Evolutionary conservation across 2,888 invertebrate species (phyloP).

Genomic region (Podabrus alpinus): DNA sequence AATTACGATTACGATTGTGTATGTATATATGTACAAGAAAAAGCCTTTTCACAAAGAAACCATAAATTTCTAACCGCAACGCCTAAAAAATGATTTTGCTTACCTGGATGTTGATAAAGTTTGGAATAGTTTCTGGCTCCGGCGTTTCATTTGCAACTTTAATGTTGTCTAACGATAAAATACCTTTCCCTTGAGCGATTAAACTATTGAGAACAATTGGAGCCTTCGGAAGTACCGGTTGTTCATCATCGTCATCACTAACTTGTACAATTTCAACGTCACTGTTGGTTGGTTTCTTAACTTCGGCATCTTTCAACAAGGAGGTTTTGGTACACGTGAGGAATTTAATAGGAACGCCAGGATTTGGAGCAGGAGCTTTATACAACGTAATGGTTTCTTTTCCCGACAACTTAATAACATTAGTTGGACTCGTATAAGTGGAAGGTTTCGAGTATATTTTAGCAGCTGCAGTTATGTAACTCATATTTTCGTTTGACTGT

Average conservation of each 20-base stretch:
- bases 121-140: not conserved
- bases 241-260: slow-evolving; percentile 2
- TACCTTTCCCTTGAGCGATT: not conserved
- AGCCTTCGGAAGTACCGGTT: not conserved
- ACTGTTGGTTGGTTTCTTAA: not conserved
- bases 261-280: slow-evolving; percentile 1
- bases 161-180: not conserved
- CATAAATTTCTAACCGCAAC: not conserved
- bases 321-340: not conserved
- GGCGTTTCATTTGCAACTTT: not conserved
- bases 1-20: not conserved
- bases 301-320: not conserved
- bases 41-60: not conserved
- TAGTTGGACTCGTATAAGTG: not conserved
- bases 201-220: slow-evolving; percentile 13
- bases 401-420: not conserved
- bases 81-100: not conserved
- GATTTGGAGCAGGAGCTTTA: not conserved
- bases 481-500: not conserved
- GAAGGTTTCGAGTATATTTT: not conserved
- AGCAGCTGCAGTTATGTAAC: not conserved
- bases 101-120: not conserved
- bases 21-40: too few relatives aligned
- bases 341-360: not conserved
- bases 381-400: slow-evolving; percentile 5